phyloP scores from a whole-genome alignment of 2,888 invertebrate genomes.

The Nebria brevicollis region DNA sequence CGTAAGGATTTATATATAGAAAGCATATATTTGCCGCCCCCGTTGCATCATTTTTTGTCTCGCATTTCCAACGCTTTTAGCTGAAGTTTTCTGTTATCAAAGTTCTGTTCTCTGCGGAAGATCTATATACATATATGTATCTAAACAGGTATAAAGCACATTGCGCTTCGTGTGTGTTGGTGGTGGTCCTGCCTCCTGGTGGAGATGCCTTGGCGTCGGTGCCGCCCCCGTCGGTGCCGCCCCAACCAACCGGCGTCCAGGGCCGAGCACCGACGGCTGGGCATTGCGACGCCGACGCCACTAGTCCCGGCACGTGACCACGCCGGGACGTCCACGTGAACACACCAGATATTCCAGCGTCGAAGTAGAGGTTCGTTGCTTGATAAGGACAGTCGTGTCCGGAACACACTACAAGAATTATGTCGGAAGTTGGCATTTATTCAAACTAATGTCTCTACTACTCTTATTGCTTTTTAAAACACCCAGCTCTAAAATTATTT shows the following conservation, averaged over 20 bases:
- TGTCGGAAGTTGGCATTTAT: no score
- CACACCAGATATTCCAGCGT: conserved; percentile 46
- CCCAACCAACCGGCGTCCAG: conserved; percentile 54
- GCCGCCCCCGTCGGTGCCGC: conserved; percentile 58
- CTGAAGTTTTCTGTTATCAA: no score
- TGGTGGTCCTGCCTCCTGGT: conserved; percentile 57
- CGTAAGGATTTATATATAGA: no score
- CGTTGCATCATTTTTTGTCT: no score
- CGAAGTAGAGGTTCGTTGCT: conserved; percentile 20
- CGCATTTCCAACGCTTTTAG: no score
- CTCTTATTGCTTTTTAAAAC: no score
- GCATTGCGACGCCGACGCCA: conserved; percentile 48
- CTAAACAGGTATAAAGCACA: neutral
- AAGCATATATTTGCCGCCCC: no score
- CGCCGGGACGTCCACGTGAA: conserved; percentile 55
- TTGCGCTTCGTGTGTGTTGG: neutral
- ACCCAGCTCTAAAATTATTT: no score
- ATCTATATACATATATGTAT: no score
- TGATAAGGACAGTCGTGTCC: neutral
- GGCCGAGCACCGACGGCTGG: conserved; percentile 54
- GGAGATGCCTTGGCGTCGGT: conserved; percentile 50
- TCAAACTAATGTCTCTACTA: no score
- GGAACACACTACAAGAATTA: neutral
- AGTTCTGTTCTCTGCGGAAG: no score
- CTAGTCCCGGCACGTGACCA: conserved; percentile 58